Base-by-base conservation (phyloP, 2,888 invertebrate species). In the Archips crataeganus region DNA sequence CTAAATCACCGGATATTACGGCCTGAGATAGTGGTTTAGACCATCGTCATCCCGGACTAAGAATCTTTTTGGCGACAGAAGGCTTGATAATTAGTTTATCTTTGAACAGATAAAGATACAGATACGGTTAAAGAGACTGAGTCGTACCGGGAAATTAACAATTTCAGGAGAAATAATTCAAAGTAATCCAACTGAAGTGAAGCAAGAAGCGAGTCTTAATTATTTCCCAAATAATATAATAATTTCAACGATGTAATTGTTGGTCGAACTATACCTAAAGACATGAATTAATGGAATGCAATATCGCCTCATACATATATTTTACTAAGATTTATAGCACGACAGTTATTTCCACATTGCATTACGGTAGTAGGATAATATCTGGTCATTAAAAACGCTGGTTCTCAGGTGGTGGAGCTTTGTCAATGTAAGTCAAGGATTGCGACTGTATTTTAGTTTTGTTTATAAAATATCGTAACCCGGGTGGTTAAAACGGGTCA, bases 351-450 rank as follows among this genome's bases (percentile, higher is more conserved):
- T 39, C 6, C 39, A 39, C 39, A 3, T 39, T 6, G 39, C 5
- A 39, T 39, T 39, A 39, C 39, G 39, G 39, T 39, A 39, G 36
- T 51, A 74, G 69, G 70, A 74, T 74, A 74, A 74, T 74, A 65
- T 65, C 51, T 69, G 65, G 70, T 70, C 74, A 70, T 70, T 74
- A 70, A 74, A 69, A 74, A 54, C 51, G 65, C 57, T 65, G 39
- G 64, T 69, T 74, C 74, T 60, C 70, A 64, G 67, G 45, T 67
- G 51, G 34, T 67, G 51, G 34, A 60, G 64, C 42, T 51, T 3
- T 47, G 65, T 69, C 68, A 60, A 74, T 74, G 69, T 70, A 69
- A 69, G 74, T 70, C 74, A 64, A 9, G 64, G 51, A 63, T 59
- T 57, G 62, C 45, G 15, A 63, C 64, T 42, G 49, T 60, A 49